phyloP scores from a whole-genome alignment of 2,113 vertebrate genomes.

The Carettochelys insculpta region DNA sequence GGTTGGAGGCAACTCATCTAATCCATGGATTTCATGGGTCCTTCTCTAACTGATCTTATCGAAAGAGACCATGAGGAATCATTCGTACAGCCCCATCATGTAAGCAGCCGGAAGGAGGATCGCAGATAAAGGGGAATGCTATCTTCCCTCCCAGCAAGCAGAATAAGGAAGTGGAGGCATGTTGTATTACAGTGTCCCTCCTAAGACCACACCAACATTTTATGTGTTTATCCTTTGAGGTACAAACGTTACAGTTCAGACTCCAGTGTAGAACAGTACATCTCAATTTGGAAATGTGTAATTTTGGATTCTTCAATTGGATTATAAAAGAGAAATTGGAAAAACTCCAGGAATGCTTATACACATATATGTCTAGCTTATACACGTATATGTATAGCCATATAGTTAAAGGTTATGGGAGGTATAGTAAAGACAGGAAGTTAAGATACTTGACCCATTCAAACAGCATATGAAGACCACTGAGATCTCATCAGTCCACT shows the following conservation, averaged over 20 bases:
- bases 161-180: slow-evolving; percentile 68
- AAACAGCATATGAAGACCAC: background rate
- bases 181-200: slow-evolving; percentile 58
- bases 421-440: background rate
- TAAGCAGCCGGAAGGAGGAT: slow-evolving; percentile 47
- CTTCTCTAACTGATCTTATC: background rate
- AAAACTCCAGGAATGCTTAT: slow-evolving; percentile 36
- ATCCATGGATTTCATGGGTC: background rate
- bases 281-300: slow-evolving; percentile 54
- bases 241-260: slow-evolving; percentile 36
- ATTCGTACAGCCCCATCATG: slow-evolving; percentile 54
- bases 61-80: slow-evolving; percentile 41
- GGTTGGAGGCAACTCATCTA: background rate
- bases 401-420: slow-evolving; percentile 30
- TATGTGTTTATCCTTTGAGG: slow-evolving; percentile 61
- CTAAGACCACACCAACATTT: slow-evolving; percentile 65
- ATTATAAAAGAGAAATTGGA: slow-evolving; percentile 53
- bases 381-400: background rate
- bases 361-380: slow-evolving; percentile 37
- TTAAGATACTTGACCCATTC: background rate
- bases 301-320: slow-evolving; percentile 59
- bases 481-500: background rate
- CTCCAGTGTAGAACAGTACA: slow-evolving; percentile 64
- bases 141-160: slow-evolving; percentile 61
- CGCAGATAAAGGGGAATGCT: slow-evolving; percentile 54